A percentile compares a stretch with the other conserved stretches of the same genome.
Conservation (phyloP, 2,113 vertebrate genomes). For the Sisor rabdophorus region DNA sequence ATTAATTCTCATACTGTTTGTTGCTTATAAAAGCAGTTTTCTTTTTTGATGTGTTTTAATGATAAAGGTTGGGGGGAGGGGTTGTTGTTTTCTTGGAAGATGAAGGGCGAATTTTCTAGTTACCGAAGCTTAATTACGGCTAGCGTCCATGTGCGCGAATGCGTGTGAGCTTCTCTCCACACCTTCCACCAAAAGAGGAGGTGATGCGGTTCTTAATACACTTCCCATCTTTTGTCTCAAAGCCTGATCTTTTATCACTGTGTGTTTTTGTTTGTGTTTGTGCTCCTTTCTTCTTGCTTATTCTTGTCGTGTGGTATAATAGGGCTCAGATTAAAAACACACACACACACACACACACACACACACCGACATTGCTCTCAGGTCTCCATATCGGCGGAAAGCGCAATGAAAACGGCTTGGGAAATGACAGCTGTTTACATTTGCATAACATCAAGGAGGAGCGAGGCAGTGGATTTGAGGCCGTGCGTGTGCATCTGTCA, state of each 20-base stretch:
- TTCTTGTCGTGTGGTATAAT: slow-evolving; percentile 54
- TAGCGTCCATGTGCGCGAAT: slow-evolving; percentile 9
- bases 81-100: slow-evolving; percentile 29
- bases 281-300: slow-evolving; percentile 37
- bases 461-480: slow-evolving; percentile 52
- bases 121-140: slow-evolving; percentile 40
- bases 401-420: slow-evolving; percentile 47
- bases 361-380: slow-evolving; percentile 34
- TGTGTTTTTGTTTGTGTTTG: neutral
- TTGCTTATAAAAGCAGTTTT: slow-evolving; percentile 38
- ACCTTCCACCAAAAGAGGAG: slow-evolving; percentile 33
- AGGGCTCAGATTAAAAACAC: slow-evolving; percentile 48
- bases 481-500: slow-evolving; percentile 58
- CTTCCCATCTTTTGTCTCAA: slow-evolving; percentile 25
- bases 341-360: neutral
- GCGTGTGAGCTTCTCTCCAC: slow-evolving; percentile 40
- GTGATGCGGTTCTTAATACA: slow-evolving; percentile 41
- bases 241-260: slow-evolving; percentile 46
- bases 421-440: slow-evolving; percentile 65
- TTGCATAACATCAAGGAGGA: slow-evolving; percentile 64
- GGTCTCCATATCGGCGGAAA: slow-evolving; percentile 50
- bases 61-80: slow-evolving; percentile 40
- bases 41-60: slow-evolving; percentile 45
- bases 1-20: slow-evolving; percentile 36
- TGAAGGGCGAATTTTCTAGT: slow-evolving; percentile 33